A percentile compares a stretch with the other conserved stretches of the same genome.
These are phyloP conservation scores for Lepisosteus osseus DNA, from an alignment of 2,113 vertebrate genomes.

Conservation along the genomic window DNA sequence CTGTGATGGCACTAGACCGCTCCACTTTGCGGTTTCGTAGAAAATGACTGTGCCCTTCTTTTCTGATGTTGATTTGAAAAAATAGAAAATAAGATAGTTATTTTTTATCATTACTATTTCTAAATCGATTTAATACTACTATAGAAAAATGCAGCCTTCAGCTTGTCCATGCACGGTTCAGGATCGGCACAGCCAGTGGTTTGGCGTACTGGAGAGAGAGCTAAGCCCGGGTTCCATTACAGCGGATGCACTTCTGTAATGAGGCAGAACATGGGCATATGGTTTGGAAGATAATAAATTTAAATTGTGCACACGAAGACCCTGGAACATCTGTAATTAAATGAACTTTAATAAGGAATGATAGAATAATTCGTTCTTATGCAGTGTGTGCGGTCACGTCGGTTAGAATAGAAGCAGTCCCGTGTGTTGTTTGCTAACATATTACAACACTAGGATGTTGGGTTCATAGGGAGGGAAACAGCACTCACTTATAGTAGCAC, in stretches of 20 bases:
- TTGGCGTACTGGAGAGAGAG: not conserved
- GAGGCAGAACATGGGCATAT: constrained; percentile 3
- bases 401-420: not conserved
- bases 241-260: constrained; percentile 4
- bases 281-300: constrained; percentile 11
- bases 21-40: no score
- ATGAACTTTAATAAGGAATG: constrained; percentile 3
- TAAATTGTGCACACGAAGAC: not conserved
- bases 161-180: constrained; percentile 3
- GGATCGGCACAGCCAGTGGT: constrained; percentile 10
- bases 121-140: constrained; percentile 11
- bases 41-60: no score
- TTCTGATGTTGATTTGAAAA: not conserved
- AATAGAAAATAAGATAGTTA: no score
- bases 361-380: not conserved
- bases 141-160: constrained; percentile 12
- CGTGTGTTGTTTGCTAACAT: not conserved
- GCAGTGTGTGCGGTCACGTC: not conserved
- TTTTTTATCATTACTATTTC: not conserved
- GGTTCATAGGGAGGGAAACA: not conserved
- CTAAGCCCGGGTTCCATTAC: constrained; percentile 14
- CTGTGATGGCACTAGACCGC: no score
- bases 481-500: no score
- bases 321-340: constrained; percentile 7
- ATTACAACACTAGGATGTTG: not conserved